A percentile compares a stretch with the other conserved stretches of the same genome.
Evolutionary conservation across 2,888 invertebrate species (phyloP).

Genomic region (Cistogaster globosa): DNA sequence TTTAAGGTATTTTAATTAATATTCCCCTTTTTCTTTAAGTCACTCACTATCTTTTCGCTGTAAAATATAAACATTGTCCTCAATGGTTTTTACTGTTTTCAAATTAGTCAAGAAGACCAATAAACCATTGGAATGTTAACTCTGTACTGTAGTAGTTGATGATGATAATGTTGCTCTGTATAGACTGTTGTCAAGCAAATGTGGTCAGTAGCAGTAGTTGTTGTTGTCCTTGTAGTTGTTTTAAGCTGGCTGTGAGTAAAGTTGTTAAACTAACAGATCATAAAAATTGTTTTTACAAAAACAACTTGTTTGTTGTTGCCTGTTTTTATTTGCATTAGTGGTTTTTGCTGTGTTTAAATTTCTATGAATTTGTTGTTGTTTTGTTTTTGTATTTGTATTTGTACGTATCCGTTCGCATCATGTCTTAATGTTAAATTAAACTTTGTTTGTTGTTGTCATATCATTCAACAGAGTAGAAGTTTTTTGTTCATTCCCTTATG

Average conservation of each 20-base stretch:
- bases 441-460: constrained; percentile 37
- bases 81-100: constrained; percentile 21
- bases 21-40: constrained; percentile 42
- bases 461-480: constrained; percentile 36
- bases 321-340: constrained; percentile 7
- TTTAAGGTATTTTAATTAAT: constrained; percentile 47
- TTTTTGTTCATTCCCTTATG: not conserved
- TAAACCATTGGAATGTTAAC: constrained; percentile 19
- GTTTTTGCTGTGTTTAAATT: constrained; percentile 7
- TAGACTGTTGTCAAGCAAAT: constrained; percentile 48
- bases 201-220: constrained; percentile 44
- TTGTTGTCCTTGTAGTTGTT: not conserved
- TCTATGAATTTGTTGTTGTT: constrained; percentile 33
- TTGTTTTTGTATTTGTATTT: constrained; percentile 23
- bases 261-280: constrained; percentile 65
- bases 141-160: not conserved
- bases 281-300: constrained; percentile 43
- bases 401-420: constrained; percentile 54
- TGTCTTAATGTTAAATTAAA: constrained; percentile 43
- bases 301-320: constrained; percentile 17
- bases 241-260: not conserved
- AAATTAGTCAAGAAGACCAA: constrained; percentile 23
- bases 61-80: constrained; percentile 17
- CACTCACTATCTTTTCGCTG: not conserved
- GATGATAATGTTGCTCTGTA: constrained; percentile 9